Base-by-base conservation (phyloP, 2,888 invertebrate genomes). In the Andricus curvator region DNA sequence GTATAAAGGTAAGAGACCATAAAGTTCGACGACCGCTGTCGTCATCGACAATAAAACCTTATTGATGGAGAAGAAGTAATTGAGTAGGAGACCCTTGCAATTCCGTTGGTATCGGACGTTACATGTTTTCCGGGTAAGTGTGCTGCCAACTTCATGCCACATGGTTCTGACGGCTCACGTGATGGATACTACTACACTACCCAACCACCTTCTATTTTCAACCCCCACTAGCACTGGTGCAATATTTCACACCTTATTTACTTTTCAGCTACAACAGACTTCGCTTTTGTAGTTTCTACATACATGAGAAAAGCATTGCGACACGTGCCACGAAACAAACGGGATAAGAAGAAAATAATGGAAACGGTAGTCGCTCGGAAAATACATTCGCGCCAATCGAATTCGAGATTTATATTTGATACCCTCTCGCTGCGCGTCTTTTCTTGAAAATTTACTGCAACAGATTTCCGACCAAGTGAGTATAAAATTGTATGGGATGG, bases 231-330 rank as follows among this genome's bases (percentile, higher is more conserved):
- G 70, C 70, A 70, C 51, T 29, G 29, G 82, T 81, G 83, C 81
- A 85, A 83, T 85, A 85, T 85, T 85, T 85, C 85, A 84, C 85
- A 81, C 83, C 85, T 85, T 85, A 85, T 85, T 85, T 84, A 85
- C 85, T 85, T 85, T 85, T 85, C 85, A 85, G 85, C 83, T 83
- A 84, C 82, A 74, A 56, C 56, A 60, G 37, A 83, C 80, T 83
- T 83, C 79, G 78, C 82, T 81, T 82, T 84, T 82, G 80, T 80
- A 79, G 77, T 70, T 78, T 77, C 82, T 70, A 83, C 78, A 80
- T 80, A 81, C 80, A 20, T 78, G 80, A 82, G 81, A 85, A 82
- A 85, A 85, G 82, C 83, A 82, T 83, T 64, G 67, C 80, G 80
- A 85, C 82, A 85, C 85, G 85, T 85, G 85, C 83, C 83, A 82